Evolutionary conservation across 2,797 vertebrate genomes (phyloP), one percentile per base, ranked within the genome.

Genomic region (Kryptolebias ocellatus): DNA sequence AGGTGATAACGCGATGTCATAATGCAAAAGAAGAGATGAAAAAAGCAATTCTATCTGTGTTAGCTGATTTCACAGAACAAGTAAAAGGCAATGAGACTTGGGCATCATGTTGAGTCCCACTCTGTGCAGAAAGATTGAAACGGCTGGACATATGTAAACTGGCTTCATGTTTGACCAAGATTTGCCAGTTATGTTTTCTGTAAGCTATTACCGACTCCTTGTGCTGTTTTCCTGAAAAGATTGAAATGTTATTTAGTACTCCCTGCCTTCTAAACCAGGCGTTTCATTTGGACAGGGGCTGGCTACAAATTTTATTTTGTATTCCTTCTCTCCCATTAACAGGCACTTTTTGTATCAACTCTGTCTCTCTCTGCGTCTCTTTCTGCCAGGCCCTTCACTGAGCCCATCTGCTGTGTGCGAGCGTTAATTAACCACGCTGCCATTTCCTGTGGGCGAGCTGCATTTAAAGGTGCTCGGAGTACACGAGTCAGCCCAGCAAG

Each of bases 361-460:
- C 69, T 51, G 5, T 31, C 67, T 81, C 78, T 82, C 78, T 74
- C 74, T 31, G 78, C 70, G 79, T 86, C 81, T 84, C 84, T 90
- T 78, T 74, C 81, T 87, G 85, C 83, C 88, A 86, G 94, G 91
- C 94, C 84, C 95, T 93, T 95, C 94, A 95, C 94, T 88, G 95
- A 94, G 95, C 95, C 96, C 96, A 98, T 96, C 95, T 98, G 96
- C 94, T 95, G 92, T 93, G 93, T 94, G 95, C 93, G 84, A 95
- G 95, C 95, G 94, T 95, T 96, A 96, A 98, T 98, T 98, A 97
- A 96, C 96, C 94, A 94, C 95, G 91, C 95, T 95, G 95, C 95
- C 95, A 95, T 97, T 96, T 97, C 95, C 95, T 95, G 93, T 92
- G 94, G 92, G 94, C 94, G 79, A 90, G 95, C 94, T 93, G 93